Evolutionary conservation across 1,140 invertebrate species (phyloP).

Genomic region (Calliphora vicina): DNA sequence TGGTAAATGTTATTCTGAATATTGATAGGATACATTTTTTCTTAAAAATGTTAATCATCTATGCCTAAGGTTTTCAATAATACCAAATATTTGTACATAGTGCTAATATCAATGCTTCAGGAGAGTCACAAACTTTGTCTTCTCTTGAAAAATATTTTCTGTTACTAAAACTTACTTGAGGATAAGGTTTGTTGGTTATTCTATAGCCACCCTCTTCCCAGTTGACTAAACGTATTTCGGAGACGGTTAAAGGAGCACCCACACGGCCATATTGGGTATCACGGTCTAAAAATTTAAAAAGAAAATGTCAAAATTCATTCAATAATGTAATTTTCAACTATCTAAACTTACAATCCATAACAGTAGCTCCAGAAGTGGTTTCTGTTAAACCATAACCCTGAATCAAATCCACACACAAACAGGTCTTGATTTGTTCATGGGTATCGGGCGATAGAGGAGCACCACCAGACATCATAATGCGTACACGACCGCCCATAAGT

Average conservation of each 20-base stretch:
- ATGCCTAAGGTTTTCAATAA: too few species aligned
- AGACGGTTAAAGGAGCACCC: conserved; percentile 86
- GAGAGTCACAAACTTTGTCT: too few species aligned
- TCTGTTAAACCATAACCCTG: conserved; percentile 98
- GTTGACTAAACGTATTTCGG: conserved; percentile 86
- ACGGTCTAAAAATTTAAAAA: conserved; percentile 45
- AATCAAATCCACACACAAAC: conserved; percentile 87
- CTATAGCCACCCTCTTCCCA: conserved; percentile 97
- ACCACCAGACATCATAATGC: conserved; percentile 89
- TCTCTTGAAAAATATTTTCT: not conserved
- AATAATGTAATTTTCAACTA: not conserved
- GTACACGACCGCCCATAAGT: conserved; percentile 86
- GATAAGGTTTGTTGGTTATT: conserved; percentile 87
- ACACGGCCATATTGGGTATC: conserved; percentile 75
- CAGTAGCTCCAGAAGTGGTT: conserved; percentile 91
- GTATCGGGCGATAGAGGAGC: conserved; percentile 96
- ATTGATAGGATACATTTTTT: too few species aligned
- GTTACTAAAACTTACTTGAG: conserved; percentile 65
- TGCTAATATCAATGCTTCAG: too few species aligned
- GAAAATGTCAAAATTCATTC: not conserved
- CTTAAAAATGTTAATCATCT: too few species aligned
- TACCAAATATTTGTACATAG: too few species aligned
- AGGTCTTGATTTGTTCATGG: conserved; percentile 92
- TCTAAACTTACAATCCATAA: conserved; percentile 79
- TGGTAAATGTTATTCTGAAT: too few species aligned